Base-by-base conservation (phyloP, 2,113 vertebrate species). In the Urocynchramus pylzowi region DNA sequence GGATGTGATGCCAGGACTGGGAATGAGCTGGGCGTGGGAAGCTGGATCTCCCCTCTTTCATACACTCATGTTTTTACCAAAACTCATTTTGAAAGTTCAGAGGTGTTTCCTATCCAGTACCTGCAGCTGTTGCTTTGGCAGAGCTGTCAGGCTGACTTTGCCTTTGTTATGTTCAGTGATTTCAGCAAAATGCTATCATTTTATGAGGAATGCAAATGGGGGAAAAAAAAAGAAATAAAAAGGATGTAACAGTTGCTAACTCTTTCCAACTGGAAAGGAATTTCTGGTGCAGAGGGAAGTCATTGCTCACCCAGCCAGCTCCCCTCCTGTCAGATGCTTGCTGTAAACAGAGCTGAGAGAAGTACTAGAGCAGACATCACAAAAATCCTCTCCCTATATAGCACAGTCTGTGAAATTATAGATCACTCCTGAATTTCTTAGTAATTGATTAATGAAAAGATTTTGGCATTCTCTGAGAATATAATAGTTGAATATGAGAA, bases 121-220 rank as follows among this genome's bases (percentile, higher is more conserved):
- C 93, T 92, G 77, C 93, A 94, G 91, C 91, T 89, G 91, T 80
- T 90, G 73, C 84, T 91, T 78, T 95, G 95, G 87, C 91, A 92
- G 88, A 41, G 59, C 57, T 49, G 16, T 50, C 81, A 41, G 47
- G 12, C 63, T 94, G 88, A 23, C 63, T 93, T 86, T 88, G 88
- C 75, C 71, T 94, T 90, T 85, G 70, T 84, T 95, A 24, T 26
- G 63, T 61, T 77, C 76, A 75, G 50, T 47, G 30, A 78, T 89
- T 92, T 87, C 76, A 84, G 74, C 27, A 75, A 91, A 87, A 41
- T 73, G 64, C 39, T 73, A 71, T 23, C 5, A 2, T 63, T 93
- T 93, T 80, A 39, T 64, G 47, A 84, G 44, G 49, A 93, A 89
- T 82, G 19, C 33, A 89, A 63, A 93, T 42, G 21, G n/a, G 1